phyloP scores from a whole-genome alignment of 2,888 invertebrate species.

The Pachymerium ferrugineum region DNA sequence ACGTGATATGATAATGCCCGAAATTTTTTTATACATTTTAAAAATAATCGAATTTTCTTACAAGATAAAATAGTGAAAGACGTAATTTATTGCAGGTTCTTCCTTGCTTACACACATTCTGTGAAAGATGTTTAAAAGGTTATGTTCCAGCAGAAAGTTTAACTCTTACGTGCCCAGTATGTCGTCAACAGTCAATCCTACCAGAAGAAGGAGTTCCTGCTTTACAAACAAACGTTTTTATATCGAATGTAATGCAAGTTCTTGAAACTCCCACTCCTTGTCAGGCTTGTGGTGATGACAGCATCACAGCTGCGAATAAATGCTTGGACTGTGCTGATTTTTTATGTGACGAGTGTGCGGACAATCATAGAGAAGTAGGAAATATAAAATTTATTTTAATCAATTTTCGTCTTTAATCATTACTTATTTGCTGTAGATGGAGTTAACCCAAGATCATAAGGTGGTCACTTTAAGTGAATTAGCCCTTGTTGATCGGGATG shows the following conservation, averaged over 20 bases:
- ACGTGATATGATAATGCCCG: too few relatives aligned
- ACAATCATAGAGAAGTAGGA: slow-evolving; percentile 40
- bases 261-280: slow-evolving; percentile 40
- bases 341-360: slow-evolving; percentile 44
- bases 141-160: slow-evolving; percentile 51
- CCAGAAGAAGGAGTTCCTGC: slow-evolving; percentile 50
- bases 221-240: slow-evolving; percentile 40
- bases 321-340: slow-evolving; percentile 45
- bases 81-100: slow-evolving; percentile 44
- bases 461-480: slow-evolving; percentile 43
- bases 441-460: slow-evolving; percentile 35
- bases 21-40: too few relatives aligned
- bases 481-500: slow-evolving; percentile 39
- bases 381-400: background rate
- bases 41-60: too few relatives aligned
- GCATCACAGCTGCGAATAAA: slow-evolving; percentile 42
- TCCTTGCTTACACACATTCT: slow-evolving; percentile 53
- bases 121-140: slow-evolving; percentile 48
- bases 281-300: slow-evolving; percentile 40
- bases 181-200: slow-evolving; percentile 52
- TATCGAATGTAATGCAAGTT: slow-evolving; percentile 43
- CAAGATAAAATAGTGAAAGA: too few relatives aligned
- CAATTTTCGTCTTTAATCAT: background rate
- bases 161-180: slow-evolving; percentile 51
- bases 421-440: slow-evolving; percentile 28